Evolutionary conservation across 1,140 invertebrate species (phyloP).

Genomic region (Octopus sinensis): DNA sequence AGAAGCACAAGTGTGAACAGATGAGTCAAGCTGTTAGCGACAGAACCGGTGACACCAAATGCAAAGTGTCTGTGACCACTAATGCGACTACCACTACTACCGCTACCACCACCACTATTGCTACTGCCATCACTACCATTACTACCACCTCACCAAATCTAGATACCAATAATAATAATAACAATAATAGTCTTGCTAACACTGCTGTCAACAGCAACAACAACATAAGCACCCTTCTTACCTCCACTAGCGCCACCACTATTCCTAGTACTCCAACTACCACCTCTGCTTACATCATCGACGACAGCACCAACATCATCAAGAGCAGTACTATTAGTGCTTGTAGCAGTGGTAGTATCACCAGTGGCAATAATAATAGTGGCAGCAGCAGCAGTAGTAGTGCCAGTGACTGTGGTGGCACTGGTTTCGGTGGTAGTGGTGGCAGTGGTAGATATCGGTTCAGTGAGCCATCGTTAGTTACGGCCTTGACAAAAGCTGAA

Average conservation of each 20-base stretch:
- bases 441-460: neutral
- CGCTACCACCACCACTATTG: neutral
- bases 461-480: neutral
- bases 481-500: neutral
- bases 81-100: neutral
- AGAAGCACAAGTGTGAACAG: neutral
- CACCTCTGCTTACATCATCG: neutral
- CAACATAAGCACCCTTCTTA: neutral
- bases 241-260: neutral
- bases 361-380: neutral
- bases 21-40: neutral
- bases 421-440: neutral
- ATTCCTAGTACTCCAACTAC: neutral
- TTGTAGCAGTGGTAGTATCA: neutral
- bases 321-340: neutral
- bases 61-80: neutral
- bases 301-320: neutral
- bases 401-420: neutral
- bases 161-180: slow-evolving; percentile 8
- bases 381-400: neutral
- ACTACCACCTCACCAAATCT: neutral
- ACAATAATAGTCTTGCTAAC: neutral
- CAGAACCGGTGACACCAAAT: neutral
- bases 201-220: neutral
- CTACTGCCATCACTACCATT: neutral